Conservation (phyloP, 2,797 vertebrate genomes). For the Lacerta agilis region DNA sequence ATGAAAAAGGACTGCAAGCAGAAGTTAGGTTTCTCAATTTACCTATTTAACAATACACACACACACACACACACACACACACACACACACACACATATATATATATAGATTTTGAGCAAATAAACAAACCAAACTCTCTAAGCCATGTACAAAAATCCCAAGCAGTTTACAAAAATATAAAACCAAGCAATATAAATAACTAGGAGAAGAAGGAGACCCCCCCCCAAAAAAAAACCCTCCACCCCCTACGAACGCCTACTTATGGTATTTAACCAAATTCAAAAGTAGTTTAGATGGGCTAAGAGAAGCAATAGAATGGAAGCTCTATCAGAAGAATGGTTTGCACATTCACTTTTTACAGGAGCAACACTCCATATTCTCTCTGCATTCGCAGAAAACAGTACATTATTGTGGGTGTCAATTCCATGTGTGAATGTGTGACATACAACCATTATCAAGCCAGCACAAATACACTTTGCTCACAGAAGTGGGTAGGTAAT, state of each 20-base stretch:
- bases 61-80: no score
- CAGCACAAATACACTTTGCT: no score
- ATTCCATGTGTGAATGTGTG: neutral
- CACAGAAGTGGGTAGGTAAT: no score
- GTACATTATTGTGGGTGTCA: neutral
- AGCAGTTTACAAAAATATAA: neutral
- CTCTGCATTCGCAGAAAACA: neutral
- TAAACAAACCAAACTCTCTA: no score
- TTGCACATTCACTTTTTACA: neutral
- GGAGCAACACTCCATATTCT: neutral
- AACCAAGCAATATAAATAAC: neutral
- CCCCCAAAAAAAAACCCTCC: neutral
- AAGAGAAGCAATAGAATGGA: neutral
- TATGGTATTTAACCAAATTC: constrained; percentile 53
- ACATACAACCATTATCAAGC: no score
- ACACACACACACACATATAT: no score
- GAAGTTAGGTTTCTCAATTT: constrained; percentile 17
- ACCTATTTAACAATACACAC: no score
- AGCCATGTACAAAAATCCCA: no score
- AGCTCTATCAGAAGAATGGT: neutral
- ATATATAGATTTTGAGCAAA: no score
- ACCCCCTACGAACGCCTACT: constrained; percentile 2
- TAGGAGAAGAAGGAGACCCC: neutral
- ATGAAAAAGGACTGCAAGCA: constrained; percentile 21
- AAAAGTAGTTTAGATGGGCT: constrained; percentile 34